Percentiles rank a stretch among this genome's conserved stretches.
phyloP scores from a whole-genome alignment of 2,888 invertebrate genomes.

The Dicyrtomina minuta region DNA sequence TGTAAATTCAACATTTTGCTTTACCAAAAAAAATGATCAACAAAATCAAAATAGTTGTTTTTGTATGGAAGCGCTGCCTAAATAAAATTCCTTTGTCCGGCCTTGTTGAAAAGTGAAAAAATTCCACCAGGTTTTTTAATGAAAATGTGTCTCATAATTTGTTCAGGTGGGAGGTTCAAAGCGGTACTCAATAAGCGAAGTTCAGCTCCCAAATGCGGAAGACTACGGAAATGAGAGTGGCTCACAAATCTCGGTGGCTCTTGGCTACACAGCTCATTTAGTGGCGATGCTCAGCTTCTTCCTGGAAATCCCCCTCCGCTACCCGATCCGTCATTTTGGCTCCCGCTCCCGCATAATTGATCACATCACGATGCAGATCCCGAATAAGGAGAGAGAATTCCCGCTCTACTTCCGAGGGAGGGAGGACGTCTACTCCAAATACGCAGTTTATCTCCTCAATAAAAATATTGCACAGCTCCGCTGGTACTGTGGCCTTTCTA shows the following conservation, averaged over 20 bases:
- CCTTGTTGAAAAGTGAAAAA: no score
- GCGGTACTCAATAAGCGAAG: slow-evolving; percentile 66
- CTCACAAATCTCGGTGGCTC: slow-evolving; percentile 75
- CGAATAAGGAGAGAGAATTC: slow-evolving; percentile 67
- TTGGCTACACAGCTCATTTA: slow-evolving; percentile 83
- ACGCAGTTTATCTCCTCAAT: slow-evolving; percentile 87
- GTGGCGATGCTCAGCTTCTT: slow-evolving; percentile 78
- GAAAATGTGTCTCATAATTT: no score
- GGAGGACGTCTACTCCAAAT: slow-evolving; percentile 77
- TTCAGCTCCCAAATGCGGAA: slow-evolving; percentile 72
- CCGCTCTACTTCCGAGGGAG: slow-evolving; percentile 62
- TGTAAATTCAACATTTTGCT: no score
- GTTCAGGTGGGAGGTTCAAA: slow-evolving; percentile 59
- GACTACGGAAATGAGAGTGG: slow-evolving; percentile 66
- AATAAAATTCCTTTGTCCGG: no score
- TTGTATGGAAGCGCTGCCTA: no score
- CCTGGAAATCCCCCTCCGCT: slow-evolving; percentile 80
- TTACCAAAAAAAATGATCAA: no score
- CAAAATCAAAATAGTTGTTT: no score
- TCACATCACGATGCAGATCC: slow-evolving; percentile 68
- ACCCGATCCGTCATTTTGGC: slow-evolving; percentile 77
- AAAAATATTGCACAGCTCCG: slow-evolving; percentile 91
- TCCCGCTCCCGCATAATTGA: slow-evolving; percentile 81
- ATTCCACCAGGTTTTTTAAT: no score
- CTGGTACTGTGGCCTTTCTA: slow-evolving; percentile 72